Evolutionary conservation across 2,113 vertebrate species (phyloP).

Genomic region (Terrapene triunguis): DNA sequence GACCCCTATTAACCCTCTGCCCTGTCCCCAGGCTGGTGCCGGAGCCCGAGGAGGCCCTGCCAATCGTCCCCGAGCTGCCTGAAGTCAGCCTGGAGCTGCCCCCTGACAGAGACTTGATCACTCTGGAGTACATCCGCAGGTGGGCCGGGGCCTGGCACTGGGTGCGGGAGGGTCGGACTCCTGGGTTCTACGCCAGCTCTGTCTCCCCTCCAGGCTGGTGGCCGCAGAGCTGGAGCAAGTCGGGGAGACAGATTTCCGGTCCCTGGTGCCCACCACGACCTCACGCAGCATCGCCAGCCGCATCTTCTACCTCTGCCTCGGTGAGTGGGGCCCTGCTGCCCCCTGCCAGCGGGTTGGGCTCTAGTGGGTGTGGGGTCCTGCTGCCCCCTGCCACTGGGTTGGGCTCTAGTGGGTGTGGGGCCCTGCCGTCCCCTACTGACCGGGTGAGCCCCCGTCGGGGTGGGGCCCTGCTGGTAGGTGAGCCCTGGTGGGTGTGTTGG

Average conservation of each 20-base stretch:
- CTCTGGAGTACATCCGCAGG: slow-evolving; percentile 63
- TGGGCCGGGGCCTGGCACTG: not conserved
- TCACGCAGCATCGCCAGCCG: slow-evolving; percentile 63
- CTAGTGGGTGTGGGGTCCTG: too few species aligned
- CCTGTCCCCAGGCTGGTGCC: slow-evolving; percentile 28
- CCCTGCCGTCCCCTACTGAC: too few species aligned
- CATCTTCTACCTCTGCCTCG: slow-evolving; percentile 77
- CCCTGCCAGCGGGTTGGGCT: too few species aligned
- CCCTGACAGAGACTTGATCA: slow-evolving; percentile 20
- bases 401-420: too few species aligned
- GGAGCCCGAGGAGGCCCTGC: slow-evolving; percentile 47
- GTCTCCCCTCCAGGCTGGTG: slow-evolving; percentile 51
- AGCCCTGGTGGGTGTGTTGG: too few species aligned
- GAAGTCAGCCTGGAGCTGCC: slow-evolving; percentile 65
- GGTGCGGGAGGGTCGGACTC: not conserved
- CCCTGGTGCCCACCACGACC: slow-evolving; percentile 64
- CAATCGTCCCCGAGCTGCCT: slow-evolving; percentile 62
- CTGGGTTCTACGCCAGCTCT: not conserved
- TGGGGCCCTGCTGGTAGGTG: not conserved
- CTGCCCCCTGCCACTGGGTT: too few species aligned
- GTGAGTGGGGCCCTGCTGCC: slow-evolving; percentile 49
- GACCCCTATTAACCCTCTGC: not conserved
- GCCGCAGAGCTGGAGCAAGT: slow-evolving; percentile 53
- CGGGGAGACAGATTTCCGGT: slow-evolving; percentile 53
- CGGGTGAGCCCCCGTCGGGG: not conserved